These are phyloP conservation scores for Palythoa grandis DNA, from an alignment of 92 coral and sea anemone genomes.

Conservation along the genomic window DNA sequence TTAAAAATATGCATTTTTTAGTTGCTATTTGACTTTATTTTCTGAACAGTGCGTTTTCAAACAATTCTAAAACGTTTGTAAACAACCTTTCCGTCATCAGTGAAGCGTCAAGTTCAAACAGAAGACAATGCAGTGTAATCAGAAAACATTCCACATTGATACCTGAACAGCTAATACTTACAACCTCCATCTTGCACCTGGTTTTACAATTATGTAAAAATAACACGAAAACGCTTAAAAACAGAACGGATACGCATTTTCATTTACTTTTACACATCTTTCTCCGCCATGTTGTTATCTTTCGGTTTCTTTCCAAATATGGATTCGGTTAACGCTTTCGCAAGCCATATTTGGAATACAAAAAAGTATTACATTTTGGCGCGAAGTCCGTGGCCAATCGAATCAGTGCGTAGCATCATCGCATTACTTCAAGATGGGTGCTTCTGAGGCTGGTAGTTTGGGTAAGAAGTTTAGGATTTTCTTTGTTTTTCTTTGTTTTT, in stretches of 20 bases:
- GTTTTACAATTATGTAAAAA: background rate
- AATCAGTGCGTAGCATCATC: slow-evolving; percentile 21
- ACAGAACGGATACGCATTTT: background rate
- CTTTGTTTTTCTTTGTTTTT: background rate
- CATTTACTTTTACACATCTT: background rate
- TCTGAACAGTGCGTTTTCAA: background rate
- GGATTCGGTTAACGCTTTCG: slow-evolving; percentile 30
- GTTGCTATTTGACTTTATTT: slow-evolving; percentile 20
- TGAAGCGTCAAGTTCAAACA: background rate
- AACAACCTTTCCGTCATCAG: slow-evolving; percentile 1
- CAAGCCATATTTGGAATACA: slow-evolving; percentile 28
- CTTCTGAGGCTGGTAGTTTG: slow-evolving; percentile 53
- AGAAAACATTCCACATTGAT: background rate
- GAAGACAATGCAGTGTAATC: background rate
- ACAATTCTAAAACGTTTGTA: background rate
- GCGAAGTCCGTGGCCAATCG: slow-evolving; percentile 70
- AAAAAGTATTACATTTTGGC: slow-evolving; percentile 33
- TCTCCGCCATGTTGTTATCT: slow-evolving; percentile 12
- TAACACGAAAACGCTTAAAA: background rate
- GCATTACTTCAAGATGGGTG: slow-evolving; percentile 47
- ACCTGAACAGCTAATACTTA: slow-evolving; percentile 2
- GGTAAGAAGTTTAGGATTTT: slow-evolving; percentile 36
- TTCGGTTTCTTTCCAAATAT: slow-evolving; percentile 15
- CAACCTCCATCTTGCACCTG: slow-evolving; percentile 31
- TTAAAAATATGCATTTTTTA: slow-evolving; percentile 28